Base-by-base conservation (phyloP, 1,140 invertebrate genomes). In the Philopotamus ludificatus region DNA sequence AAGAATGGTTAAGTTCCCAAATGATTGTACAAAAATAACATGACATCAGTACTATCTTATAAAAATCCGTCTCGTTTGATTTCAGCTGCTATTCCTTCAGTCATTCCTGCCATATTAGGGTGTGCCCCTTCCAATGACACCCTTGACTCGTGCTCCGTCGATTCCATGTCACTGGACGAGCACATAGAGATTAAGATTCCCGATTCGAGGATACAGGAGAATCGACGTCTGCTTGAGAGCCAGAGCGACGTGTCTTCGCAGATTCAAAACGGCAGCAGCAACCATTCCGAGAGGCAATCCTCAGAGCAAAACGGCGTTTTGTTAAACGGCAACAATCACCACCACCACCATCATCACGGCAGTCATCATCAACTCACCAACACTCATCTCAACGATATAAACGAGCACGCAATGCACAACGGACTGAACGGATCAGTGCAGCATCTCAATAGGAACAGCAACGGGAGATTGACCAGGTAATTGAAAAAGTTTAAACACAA, bases 131-230 rank as follows among this genome's bases (percentile, higher is more conserved):
- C 79, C 22, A 79, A 80, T 55, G 79, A 81, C 64, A 81, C 79
- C 0, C 49, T 81, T 15, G 79, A 81, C 65, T 73, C 80, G 44
- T 79, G 79, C 55, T 81, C 79, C n/a, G 77, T 80, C 1, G 79
- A 81, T 62, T 81, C 79, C 54, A 79, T 81, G 72, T 81, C 79
- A 0, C 51, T 81, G 26, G 79, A 81, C 53, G 79, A 81, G 45
- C 78, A 80, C 65, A 81, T 81, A 25, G 79, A 81, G 65, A 80
- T 81, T 66, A 80, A 79, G 59, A 80, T 81, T 15, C 79, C 79
- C 0, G 79, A 81, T 70, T 70, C 79, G 0, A 75, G 79, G 59
- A 78, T 73, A 8, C 68, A 76, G 61, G 79, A 81, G 59, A 81
- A 81, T 72, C 67, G 79, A 16, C 65, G 76, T 1, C 76, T 81